Evolutionary conservation across 2,113 vertebrate species (phyloP), one percentile per base, ranked within the genome.

Genomic region (Eptesicus fuscus): DNA sequence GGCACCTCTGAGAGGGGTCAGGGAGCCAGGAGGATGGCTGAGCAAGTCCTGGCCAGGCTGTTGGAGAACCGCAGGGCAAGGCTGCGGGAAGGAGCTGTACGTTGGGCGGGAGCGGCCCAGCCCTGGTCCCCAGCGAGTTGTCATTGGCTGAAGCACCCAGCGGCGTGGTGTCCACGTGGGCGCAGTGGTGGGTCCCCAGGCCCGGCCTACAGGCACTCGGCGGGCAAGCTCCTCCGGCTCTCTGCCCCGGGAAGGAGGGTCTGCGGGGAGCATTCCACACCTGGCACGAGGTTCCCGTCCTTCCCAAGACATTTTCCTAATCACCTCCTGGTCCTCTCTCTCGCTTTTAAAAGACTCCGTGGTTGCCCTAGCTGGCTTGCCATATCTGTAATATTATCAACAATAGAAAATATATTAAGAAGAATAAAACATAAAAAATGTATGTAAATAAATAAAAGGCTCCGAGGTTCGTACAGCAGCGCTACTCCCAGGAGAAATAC

Each of bases 71-170:
- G 16, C 73, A 61, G 28, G 67, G 67, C 51, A 67, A 49, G 59
- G 14, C 20, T 20, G 77, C 42, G 0, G 3, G 40, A 23, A 51
- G 51, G 73, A 22, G 1, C 23, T n/a, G 40, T 32, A 1, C 22
- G 0, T 16, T 23, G 32, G 47, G 22, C 25, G 42, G 30, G 10
- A 42, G 16, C 2, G 10, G 17, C 8, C 49, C 9, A 4, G 7
- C 18, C 10, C 20, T 17, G 0, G 3, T 30, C 10, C 11, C 16
- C 4, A n/a, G 4, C 10, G 0, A 3, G 23, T n/a, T 7, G 40
- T 56, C 47, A 13, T 9, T 11, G 63, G 6, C 25, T 59, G 32
- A 59, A n/a, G 42, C 11, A 3, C 35, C 23, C 47, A 23, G 37
- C 0, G 4, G 18, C 16, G 23, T 20, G 7, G 16, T 13, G 16